A percentile compares a stretch with the other conserved stretches of the same genome.
phyloP scores from a whole-genome alignment of 2,113 vertebrate genomes.

The Aramus guarauna region DNA sequence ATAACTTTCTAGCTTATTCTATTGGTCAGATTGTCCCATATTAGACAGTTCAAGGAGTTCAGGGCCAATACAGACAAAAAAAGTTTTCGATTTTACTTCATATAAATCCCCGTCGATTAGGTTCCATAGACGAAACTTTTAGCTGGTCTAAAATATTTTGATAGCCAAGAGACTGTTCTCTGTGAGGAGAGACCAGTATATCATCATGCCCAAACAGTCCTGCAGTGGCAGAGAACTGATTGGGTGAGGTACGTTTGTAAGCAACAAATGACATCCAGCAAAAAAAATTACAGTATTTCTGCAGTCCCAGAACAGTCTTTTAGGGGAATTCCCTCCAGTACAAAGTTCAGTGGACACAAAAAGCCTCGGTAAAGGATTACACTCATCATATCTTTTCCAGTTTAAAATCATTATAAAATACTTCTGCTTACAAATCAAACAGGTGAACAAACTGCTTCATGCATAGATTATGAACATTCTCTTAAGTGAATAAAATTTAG shows the following conservation, averaged over 20 bases:
- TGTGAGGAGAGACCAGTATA: neutral
- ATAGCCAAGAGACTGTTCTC: neutral
- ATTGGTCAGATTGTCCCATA: neutral
- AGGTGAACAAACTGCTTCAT: neutral
- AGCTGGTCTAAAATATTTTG: neutral
- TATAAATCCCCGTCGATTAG: neutral
- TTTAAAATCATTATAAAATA: neutral
- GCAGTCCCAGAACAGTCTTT: neutral
- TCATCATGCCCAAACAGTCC: neutral
- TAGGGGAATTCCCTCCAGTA: neutral
- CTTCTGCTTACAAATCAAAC: neutral
- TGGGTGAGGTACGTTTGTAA: neutral
- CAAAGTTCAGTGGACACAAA: neutral
- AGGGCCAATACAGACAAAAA: neutral
- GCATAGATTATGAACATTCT: neutral
- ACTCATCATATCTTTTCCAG: neutral
- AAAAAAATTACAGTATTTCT: neutral
- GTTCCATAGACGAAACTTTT: neutral
- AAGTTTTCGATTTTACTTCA: neutral
- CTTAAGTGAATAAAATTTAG: neutral
- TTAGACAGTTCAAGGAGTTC: neutral
- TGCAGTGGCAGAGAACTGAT: neutral
- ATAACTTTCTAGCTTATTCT: neutral
- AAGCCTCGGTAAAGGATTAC: neutral
- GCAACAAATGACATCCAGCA: neutral